These are phyloP conservation scores for Pardalotus punctatus DNA, from an alignment of 2,113 vertebrate genomes.

Conservation along the genomic window DNA sequence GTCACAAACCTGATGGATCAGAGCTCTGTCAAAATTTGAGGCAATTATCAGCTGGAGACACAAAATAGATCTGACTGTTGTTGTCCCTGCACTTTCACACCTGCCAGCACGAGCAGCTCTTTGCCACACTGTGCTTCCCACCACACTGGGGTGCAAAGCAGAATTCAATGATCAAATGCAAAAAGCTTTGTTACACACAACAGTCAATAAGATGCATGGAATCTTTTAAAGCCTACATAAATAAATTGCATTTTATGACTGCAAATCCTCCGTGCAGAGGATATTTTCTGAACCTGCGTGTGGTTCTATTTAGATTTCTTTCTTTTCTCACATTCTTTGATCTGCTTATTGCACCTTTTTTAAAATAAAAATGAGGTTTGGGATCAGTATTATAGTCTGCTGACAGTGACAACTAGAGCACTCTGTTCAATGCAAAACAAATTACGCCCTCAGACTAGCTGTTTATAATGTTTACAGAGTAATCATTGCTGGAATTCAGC, in stretches of 20 bases:
- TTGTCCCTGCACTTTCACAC: neutral
- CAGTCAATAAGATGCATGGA: neutral
- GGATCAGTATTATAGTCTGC: conserved; percentile 16
- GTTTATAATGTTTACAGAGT: conserved; percentile 7
- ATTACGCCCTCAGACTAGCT: conserved; percentile 12
- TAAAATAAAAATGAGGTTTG: conserved; percentile 39
- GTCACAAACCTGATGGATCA: neutral
- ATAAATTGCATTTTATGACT: neutral
- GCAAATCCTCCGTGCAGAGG: neutral
- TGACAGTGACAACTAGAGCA: conserved; percentile 11
- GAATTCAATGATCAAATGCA: neutral
- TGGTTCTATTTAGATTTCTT: neutral
- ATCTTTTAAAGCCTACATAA: neutral
- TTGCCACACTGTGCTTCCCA: accelerated
- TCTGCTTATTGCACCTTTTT: conserved; percentile 22
- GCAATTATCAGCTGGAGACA: neutral
- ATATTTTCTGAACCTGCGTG: neutral
- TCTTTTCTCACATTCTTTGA: conserved; percentile 31
- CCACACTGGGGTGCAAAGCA: accelerated
- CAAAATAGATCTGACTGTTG: accelerated
- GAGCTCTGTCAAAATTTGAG: neutral
- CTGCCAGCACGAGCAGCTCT: neutral
- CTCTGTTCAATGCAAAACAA: conserved; percentile 23
- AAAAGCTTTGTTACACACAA: neutral
- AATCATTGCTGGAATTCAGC: conserved; percentile 32